Conservation (phyloP, 2,113 vertebrate species). For the Clupea harengus region DNA sequence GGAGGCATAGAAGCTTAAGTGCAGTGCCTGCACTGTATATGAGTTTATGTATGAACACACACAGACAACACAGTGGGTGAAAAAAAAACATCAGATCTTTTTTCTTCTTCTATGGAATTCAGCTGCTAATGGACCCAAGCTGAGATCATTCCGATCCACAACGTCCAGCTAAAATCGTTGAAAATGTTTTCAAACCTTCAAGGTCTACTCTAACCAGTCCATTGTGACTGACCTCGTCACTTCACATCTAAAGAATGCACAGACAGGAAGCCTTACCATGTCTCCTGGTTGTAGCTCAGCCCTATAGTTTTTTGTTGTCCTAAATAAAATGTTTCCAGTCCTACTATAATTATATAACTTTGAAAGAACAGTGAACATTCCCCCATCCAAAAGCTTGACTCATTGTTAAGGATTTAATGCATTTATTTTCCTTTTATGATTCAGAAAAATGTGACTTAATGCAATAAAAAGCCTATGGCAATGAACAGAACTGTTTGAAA, state of each 20-base stretch:
- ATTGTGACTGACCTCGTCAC: background rate
- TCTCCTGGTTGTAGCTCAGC: background rate
- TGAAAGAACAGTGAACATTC: too few species aligned
- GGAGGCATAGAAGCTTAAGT: background rate
- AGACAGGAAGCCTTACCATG: background rate
- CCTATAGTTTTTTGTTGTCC: background rate
- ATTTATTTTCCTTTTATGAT: too few species aligned
- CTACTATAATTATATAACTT: background rate
- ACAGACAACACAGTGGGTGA: background rate
- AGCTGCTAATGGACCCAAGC: constrained; percentile 1
- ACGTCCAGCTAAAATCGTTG: background rate
- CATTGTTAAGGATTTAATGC: too few species aligned
- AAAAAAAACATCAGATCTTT: background rate
- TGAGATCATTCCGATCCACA: background rate
- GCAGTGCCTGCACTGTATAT: background rate
- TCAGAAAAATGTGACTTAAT: too few species aligned
- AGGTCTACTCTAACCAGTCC: background rate
- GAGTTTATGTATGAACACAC: too few species aligned
- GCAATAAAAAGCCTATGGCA: too few species aligned
- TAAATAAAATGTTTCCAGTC: background rate
- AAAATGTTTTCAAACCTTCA: background rate
- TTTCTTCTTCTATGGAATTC: background rate
- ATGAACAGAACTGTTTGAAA: too few species aligned
- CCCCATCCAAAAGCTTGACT: too few species aligned
- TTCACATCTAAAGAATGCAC: background rate